These are phyloP conservation scores for Patella caerulea DNA, from an alignment of 2,888 invertebrate genomes.

Conservation along the genomic window DNA sequence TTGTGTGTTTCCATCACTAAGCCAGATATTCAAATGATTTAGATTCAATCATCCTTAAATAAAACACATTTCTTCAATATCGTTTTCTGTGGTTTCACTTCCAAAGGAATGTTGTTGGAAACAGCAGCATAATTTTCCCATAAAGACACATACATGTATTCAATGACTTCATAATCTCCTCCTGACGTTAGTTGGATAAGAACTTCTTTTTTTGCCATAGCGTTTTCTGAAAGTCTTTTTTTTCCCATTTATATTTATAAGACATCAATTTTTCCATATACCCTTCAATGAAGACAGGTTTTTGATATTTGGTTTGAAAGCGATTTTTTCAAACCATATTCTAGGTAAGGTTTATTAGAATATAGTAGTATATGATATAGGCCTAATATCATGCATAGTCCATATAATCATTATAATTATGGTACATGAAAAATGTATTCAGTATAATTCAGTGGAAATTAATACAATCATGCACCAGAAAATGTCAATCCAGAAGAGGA, in stretches of 20 bases:
- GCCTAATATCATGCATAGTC: too few relatives aligned
- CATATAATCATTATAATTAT: too few relatives aligned
- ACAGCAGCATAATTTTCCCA: slow-evolving; percentile 62
- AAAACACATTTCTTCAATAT: slow-evolving; percentile 61
- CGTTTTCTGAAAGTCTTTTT: slow-evolving; percentile 52
- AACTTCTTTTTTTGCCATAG: slow-evolving; percentile 53
- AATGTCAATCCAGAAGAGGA: too few relatives aligned
- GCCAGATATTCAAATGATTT: slow-evolving; percentile 66
- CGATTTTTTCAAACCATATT: too few relatives aligned
- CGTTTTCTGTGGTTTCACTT: slow-evolving; percentile 55
- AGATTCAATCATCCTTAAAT: slow-evolving; percentile 47
- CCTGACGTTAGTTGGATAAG: slow-evolving; percentile 65
- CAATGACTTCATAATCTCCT: slow-evolving; percentile 68
- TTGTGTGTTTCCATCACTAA: slow-evolving; percentile 70
- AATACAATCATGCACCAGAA: too few relatives aligned
- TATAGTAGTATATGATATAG: too few relatives aligned
- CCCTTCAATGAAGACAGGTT: slow-evolving; percentile 63
- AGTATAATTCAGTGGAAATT: too few relatives aligned
- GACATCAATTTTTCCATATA: slow-evolving; percentile 60
- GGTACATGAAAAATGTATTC: too few relatives aligned
- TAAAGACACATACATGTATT: slow-evolving; percentile 48
- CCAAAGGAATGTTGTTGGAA: slow-evolving; percentile 52
- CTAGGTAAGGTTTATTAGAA: too few relatives aligned
- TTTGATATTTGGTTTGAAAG: slow-evolving; percentile 16
- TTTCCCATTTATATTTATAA: slow-evolving; percentile 60